These are phyloP conservation scores for Nemotelus pantherinus DNA, from an alignment of 2,888 invertebrate species.

Conservation along the genomic window DNA sequence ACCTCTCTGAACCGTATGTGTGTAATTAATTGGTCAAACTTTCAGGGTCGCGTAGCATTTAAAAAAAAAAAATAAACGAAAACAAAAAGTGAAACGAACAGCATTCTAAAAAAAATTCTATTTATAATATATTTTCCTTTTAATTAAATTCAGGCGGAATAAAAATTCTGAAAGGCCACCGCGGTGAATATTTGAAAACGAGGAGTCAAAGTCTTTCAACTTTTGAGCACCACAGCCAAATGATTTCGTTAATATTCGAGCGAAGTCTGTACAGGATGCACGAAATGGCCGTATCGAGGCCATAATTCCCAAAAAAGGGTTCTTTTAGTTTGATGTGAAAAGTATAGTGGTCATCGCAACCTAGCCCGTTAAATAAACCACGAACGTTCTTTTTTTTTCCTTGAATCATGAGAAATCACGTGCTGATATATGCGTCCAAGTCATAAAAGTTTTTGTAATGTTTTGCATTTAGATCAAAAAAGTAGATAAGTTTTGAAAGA, in stretches of 20 bases:
- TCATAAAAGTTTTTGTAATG: background rate
- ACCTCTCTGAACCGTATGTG: too few species aligned
- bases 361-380: background rate
- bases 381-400: background rate
- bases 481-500: background rate
- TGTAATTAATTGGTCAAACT: too few species aligned
- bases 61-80: too few species aligned
- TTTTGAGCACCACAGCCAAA: too few species aligned
- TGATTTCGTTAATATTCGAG: too few species aligned
- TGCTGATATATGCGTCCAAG: background rate
- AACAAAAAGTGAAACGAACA: too few species aligned
- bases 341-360: background rate
- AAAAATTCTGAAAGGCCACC: background rate
- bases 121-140: too few species aligned
- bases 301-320: background rate
- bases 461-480: background rate
- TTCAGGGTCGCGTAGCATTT: too few species aligned
- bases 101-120: too few species aligned
- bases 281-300: too few species aligned
- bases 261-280: too few species aligned
- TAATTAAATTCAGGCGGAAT: too few species aligned
- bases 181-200: background rate
- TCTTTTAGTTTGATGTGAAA: background rate
- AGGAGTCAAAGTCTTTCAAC: background rate
- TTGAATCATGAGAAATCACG: conserved; percentile 9